Evolutionary conservation across 2,888 invertebrate genomes (phyloP), one percentile per base, ranked within the genome.

Genomic region (Melanophora roralis): DNA sequence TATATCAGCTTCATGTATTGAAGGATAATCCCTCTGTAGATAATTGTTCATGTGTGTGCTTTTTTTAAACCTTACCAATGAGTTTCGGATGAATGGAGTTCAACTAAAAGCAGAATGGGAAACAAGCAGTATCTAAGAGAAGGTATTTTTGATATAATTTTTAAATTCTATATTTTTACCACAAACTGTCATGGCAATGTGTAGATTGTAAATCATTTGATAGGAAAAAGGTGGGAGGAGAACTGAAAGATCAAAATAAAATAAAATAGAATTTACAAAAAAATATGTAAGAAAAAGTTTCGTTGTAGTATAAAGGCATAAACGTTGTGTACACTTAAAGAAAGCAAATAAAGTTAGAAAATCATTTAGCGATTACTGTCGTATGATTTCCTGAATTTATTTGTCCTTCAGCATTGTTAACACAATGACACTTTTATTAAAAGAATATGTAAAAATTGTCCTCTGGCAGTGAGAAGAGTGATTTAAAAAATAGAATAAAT

Each of bases 21-120:
- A 53, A 53, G 19, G 27, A 67, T 67, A 53, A 67, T 67, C 65
- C 32, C 32, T 43, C 16, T 16, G 19, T 40, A 40, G 6, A 53
- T 12, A 45, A 19, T 32, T 19, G 38, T 53, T 53, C n/a, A n/a
- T n/a, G 38, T 27, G 7, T 51, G 51, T 51, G 21, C 7, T 27
- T 7, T 32, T 14, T n/a, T n/a, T n/a, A n/a, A n/a, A n/a, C 32
- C 9, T 55, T 32, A 19, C 6, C 19, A 12, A 19, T 32, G 53
- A 51, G 14, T 32, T 32, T 43, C 27, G 16, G 40, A 16, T 60
- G 59, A 60, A 14, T 43, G 43, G 23, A 38, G 21, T 21, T 57
- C n/a, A 49, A n/a, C 23, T n/a, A 21, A 49, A n/a, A 57, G 23
- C 6, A n/a, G 40, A 23, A 14, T n/a, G n/a, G n/a, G 8, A 9